Conservation (phyloP, 1,140 invertebrate genomes). For the Anastatus disparis region DNA sequence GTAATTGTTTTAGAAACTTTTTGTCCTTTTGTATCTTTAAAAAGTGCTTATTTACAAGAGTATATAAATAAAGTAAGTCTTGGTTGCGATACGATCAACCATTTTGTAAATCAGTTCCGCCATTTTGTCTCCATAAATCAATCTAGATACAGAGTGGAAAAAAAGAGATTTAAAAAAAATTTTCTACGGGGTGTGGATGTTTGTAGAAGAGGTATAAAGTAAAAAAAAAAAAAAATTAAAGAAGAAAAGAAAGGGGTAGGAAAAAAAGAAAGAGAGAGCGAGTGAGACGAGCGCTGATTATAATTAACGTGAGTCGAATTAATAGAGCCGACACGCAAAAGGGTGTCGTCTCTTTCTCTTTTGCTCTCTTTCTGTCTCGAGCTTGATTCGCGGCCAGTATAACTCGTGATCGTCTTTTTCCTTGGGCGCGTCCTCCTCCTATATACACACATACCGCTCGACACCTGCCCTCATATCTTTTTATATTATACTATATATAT, state of each 20-base stretch:
- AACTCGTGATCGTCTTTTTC: conserved; percentile 21
- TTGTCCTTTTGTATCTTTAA: conserved; percentile 14
- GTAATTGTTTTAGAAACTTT: too few species aligned
- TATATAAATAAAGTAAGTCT: conserved; percentile 1
- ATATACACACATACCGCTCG: background rate
- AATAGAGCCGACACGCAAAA: conserved; percentile 61
- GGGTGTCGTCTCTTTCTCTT: conserved; percentile 47
- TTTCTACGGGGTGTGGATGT: conserved; percentile 23
- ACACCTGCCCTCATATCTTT: conserved; percentile 9
- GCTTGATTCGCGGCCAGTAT: background rate
- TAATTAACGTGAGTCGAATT: conserved; percentile 63
- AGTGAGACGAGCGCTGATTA: conserved; percentile 53
- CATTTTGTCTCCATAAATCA: conserved; percentile 65
- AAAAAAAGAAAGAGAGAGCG: conserved; percentile 7
- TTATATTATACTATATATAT: too few species aligned
- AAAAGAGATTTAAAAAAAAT: too few species aligned
- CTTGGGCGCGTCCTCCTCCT: conserved; percentile 3
- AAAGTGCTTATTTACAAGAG: conserved; percentile 54
- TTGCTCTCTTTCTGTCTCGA: background rate
- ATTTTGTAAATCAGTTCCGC: conserved; percentile 66
- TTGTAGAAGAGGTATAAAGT: background rate
- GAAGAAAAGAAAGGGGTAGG: background rate
- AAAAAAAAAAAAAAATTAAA: conserved; percentile 7
- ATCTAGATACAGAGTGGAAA: conserved; percentile 6
- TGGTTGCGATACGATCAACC: conserved; percentile 59